Conservation (phyloP, 2,888 invertebrate genomes). For the Saturnia pavonia region DNA sequence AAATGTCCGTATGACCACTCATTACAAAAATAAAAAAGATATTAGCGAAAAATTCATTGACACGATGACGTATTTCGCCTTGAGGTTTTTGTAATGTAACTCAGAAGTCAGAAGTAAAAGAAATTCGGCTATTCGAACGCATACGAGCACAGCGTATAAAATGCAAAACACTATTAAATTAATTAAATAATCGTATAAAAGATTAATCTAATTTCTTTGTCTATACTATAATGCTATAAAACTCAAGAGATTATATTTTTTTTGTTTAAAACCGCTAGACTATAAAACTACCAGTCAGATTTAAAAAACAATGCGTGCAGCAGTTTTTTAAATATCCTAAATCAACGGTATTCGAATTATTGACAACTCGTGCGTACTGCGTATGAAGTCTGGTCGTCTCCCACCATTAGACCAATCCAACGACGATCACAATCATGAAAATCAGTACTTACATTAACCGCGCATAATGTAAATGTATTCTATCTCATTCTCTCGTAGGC, state of each 20-base stretch:
- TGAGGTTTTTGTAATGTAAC: slow-evolving; percentile 28
- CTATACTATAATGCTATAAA: neutral
- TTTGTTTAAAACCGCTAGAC: no score
- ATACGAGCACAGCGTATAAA: slow-evolving; percentile 17
- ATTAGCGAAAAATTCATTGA: slow-evolving; percentile 29
- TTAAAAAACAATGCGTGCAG: no score
- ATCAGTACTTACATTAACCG: no score
- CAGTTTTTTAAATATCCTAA: no score
- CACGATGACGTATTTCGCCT: slow-evolving; percentile 30
- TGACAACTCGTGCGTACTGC: no score
- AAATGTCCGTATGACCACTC: slow-evolving; percentile 24
- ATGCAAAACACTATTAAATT: neutral
- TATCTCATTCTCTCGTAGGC: no score
- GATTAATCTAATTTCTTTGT: neutral
- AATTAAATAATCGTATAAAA: neutral
- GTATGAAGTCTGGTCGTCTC: no score
- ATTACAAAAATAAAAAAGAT: slow-evolving; percentile 30
- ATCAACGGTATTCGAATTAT: no score
- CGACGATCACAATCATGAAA: no score
- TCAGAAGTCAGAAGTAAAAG: slow-evolving; percentile 22
- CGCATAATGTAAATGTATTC: no score
- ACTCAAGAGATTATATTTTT: neutral
- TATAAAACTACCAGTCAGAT: no score
- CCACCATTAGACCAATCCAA: no score
- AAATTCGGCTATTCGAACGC: slow-evolving; percentile 7